phyloP scores from a whole-genome alignment of 1,140 invertebrate genomes.

The Odontomachus brunneus region DNA sequence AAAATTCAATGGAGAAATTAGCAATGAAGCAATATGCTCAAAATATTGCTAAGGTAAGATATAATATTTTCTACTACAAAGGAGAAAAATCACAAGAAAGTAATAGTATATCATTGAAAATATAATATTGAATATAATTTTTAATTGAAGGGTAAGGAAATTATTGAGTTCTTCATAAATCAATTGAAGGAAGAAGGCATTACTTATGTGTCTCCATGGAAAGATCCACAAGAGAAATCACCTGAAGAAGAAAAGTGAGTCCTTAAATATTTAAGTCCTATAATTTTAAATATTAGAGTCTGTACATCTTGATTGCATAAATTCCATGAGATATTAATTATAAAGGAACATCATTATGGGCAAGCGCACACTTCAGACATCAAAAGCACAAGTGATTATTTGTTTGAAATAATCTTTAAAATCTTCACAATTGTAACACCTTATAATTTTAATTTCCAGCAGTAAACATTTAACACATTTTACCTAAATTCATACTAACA shows the following conservation, averaged over 20 bases:
- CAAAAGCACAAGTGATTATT: conserved; percentile 51
- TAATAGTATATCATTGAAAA: conserved; percentile 15
- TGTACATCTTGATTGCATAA: conserved; percentile 33
- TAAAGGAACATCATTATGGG: conserved; percentile 29
- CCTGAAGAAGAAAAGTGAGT: conserved; percentile 77
- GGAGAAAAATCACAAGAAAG: not conserved
- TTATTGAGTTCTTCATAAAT: conserved; percentile 96
- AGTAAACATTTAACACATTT: conserved; percentile 62
- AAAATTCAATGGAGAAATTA: conserved; percentile 97
- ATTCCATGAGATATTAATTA: conserved; percentile 25
- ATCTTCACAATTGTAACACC: conserved; percentile 28
- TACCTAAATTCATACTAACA: conserved; percentile 60
- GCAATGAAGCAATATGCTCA: conserved; percentile 98
- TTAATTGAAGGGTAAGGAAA: conserved; percentile 93
- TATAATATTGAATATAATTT: conserved; percentile 35
- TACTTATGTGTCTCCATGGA: conserved; percentile 88
- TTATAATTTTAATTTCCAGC: conserved; percentile 65
- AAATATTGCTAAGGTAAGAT: conserved; percentile 93
- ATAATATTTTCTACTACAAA: not conserved
- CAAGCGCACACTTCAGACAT: conserved; percentile 51
- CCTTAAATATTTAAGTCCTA: conserved; percentile 21
- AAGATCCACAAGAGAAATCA: conserved; percentile 68
- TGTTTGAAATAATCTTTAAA: conserved; percentile 40
- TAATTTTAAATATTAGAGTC: too few species aligned
- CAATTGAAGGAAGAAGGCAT: conserved; percentile 93